Evolutionary conservation across 2,888 invertebrate species (phyloP), one percentile per base, ranked within the genome.

Genomic region (Allacma fusca): DNA sequence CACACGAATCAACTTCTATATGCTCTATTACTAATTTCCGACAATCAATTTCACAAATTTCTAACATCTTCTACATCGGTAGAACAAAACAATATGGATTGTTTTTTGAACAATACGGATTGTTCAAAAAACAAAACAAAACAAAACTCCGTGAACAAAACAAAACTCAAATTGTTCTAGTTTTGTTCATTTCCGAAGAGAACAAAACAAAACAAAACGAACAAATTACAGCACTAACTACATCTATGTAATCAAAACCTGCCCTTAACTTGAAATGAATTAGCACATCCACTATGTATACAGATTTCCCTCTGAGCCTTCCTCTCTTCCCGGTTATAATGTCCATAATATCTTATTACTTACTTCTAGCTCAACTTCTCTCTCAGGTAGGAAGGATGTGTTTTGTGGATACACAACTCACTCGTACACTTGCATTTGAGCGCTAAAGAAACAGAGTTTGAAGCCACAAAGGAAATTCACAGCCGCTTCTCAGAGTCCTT

Each of bases 191-290:
- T n/a, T n/a, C n/a, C n/a, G n/a, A n/a, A n/a, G n/a, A n/a, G n/a
- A n/a, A n/a, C n/a, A n/a, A n/a, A n/a, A n/a, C n/a, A n/a, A n/a
- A n/a, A n/a, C n/a, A n/a, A n/a, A n/a, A n/a, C n/a, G n/a, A n/a
- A n/a, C n/a, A n/a, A n/a, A n/a, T n/a, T n/a, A n/a, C n/a, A n/a
- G n/a, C n/a, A n/a, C n/a, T n/a, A n/a, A n/a, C n/a, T n/a, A n/a
- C n/a, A 64, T 78, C 40, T 57, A 59, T 78, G 76, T 76, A 80
- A 78, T 78, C 78, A 78, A 80, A 80, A 78, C 73, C 72, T 79
- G 79, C 74, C 76, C 77, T 62, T 75, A 71, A 76, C 71, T 70
- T 68, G 70, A 71, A 77, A 77, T 65, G 77, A 72, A 76, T 76
- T 76, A 76, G 76, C 76, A 76, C 74, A 74, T 65, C 64, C 12